Conservation (phyloP, 1,140 invertebrate genomes). For the Trichonephila clavata region DNA sequence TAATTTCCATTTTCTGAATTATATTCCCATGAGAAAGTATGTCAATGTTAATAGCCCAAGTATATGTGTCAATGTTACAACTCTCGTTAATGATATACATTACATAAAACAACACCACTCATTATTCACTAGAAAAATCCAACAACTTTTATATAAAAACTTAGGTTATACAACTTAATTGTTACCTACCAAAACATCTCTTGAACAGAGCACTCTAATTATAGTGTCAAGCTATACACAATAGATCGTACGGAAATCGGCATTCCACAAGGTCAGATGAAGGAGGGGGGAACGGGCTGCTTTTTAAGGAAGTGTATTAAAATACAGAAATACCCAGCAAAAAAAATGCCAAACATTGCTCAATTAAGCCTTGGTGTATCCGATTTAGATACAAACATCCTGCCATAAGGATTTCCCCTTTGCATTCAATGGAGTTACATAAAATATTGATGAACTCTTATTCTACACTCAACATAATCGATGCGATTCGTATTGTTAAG, state of each 20-base stretch:
- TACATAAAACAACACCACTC: too few relatives aligned
- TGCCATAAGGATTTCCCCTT: background rate
- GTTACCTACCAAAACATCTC: background rate
- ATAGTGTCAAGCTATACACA: background rate
- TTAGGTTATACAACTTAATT: too few relatives aligned
- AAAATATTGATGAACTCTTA: background rate
- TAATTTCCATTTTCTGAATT: too few relatives aligned
- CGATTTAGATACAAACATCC: conserved; percentile 14
- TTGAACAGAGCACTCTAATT: background rate
- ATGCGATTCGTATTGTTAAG: background rate
- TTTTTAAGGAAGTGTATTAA: background rate
- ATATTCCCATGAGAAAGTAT: too few relatives aligned
- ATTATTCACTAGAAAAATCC: too few relatives aligned
- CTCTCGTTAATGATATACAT: too few relatives aligned
- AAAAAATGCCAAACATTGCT: background rate
- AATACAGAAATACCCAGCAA: background rate
- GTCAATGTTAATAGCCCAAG: too few relatives aligned
- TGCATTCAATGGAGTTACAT: background rate
- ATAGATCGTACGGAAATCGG: background rate
- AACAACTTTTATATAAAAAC: too few relatives aligned
- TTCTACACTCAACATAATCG: background rate
- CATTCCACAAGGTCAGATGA: background rate
- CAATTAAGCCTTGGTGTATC: background rate
- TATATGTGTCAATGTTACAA: too few relatives aligned
- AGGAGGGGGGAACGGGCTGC: background rate